Evolutionary conservation across 2,888 invertebrate genomes (phyloP), one percentile per base, ranked within the genome.

Genomic region (Parelbella ahira): DNA sequence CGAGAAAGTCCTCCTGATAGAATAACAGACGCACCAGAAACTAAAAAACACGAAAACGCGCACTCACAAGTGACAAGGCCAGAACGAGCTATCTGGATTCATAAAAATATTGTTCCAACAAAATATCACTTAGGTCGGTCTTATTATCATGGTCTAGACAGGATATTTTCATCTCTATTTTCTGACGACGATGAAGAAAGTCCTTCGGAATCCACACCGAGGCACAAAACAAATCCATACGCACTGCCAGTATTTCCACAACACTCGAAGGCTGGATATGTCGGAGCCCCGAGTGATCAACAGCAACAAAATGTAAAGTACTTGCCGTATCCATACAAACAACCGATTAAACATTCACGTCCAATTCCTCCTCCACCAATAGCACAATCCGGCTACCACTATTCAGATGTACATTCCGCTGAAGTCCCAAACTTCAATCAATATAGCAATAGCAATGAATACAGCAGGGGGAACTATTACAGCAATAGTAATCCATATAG

Each of bases 1-100:
- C 88, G 87, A 44, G 90, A 91, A 54, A 68, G 63, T 30, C 47
- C 63, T 12, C 89, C 88, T 27, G 82, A 87, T 37, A 57, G 51
- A 39, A 53, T 59, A 10, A 44, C 56, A 2, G 62, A 61, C 2
- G 51, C 48, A 32, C 70, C 68, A 0, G 49, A 59, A 24, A 53
- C 51, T 13, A 52, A 53, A 8, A 54, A 47, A 42, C 43, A 56
- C 23, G 53, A 59, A 32, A 54, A 58, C 2, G 23, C 37, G 2
- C 53, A 50, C 1, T 44, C 43, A n/a, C 59, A 58, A 8, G 52
- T 50, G 4, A 54, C 58, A 1, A 62, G 76, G 42, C 68, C 73
- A 0, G 72, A 76, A 49, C 64, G 79, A 50, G 74, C 75, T 0
- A 49, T 84, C 37, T 87, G 84, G 84, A 58, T 82, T 20, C 83